Evolutionary conservation across 2,797 vertebrate genomes (phyloP), one percentile per base, ranked within the genome.

Genomic region (Harpagifer antarcticus): DNA sequence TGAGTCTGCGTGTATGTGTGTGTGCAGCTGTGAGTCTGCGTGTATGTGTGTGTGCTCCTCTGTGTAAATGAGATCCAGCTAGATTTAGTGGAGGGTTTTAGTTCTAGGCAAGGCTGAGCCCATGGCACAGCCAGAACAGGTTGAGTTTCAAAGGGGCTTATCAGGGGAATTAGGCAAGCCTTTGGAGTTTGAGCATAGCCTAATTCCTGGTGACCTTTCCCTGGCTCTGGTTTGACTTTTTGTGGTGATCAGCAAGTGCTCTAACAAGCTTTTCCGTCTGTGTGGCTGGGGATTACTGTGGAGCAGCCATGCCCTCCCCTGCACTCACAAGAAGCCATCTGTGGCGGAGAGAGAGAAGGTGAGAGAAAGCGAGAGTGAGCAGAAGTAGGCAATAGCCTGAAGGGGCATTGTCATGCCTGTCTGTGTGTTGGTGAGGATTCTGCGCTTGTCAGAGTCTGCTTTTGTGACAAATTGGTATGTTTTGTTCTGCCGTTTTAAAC

Each of bases 211-310:
- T 95, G 94, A 95, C 94, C 95, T 94, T 94, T 94, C 91, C 83
- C 90, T 94, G 92, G 94, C 95, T 95, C 85, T 76, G 90, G 89
- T 94, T 94, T 95, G 94, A 95, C 94, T 95, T 95, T 94, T 91
- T 93, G 93, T 92, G 90, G 90, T 92, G 93, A 95, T 95, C 94
- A 94, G 93, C 93, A 90, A 94, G 92, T 89, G 92, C 94, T 94
- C 91, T 94, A 94, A 94, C 94, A 95, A 94, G 94, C 94, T 95
- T 94, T 94, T 92, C 91, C 91, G 87, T 94, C 92, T 95, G 92
- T 93, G 92, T 92, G 92, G 92, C 90, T 90, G 88, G 91, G 92
- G 94, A 95, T 94, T 95, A 95, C 88, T 84, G 88, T 83, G 85
- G 85, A 89, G 88, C 90, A 90, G 89, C 91, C 89, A 70, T 89